Base-by-base conservation (phyloP, 2,113 vertebrate species). In the Catagonus wagneri region DNA sequence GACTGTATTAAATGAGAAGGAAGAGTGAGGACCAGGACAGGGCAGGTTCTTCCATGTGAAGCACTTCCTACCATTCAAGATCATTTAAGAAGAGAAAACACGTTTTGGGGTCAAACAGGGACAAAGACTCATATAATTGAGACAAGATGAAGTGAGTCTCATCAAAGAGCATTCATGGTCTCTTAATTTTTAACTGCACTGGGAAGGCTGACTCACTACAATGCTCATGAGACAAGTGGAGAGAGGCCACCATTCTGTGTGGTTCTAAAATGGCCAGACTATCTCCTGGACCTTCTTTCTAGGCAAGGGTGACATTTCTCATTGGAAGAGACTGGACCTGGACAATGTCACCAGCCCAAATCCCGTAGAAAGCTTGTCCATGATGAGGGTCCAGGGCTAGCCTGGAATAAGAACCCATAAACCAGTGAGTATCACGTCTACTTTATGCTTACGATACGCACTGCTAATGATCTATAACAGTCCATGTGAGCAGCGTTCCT, bases 71-170 rank as follows among this genome's bases (percentile, higher is more conserved):
- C 65, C 54, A 83, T 39, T 79, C 65, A 11, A 39, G 14, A 27
- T 71, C 52, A 89, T 56, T 79, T 36, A 86, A 69, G 69, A 60
- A 81, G 54, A 95, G n/a, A 87, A 86, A 72, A 89, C 72, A 96
- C 8, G 44, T 81, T 66, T 68, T 27, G 16, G 54, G 72, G 71
- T 10, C 66, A 91, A 54, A 63, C 17, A 7, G 34, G 90, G 61
- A 71, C 85, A 36, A 44, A 89, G 56, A 61, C 36, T 15, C 44
- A 76, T 23, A 56, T 63, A 50, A 87, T 83, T 75, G 58, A 85
- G 76, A 90, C 34, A 93, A 44, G 52, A 93, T 52, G 29, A 88
- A 91, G 83, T 56, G 50, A n/a, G 63, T 58, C 61, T 90, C 84
- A 90, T 96, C 85, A 86, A 86, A 92, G n/a, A 72, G 25, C 7